A percentile compares a stretch with the other conserved stretches of the same genome.
These are phyloP conservation scores for Drosophila paulistorum DNA, from an alignment of 1,140 invertebrate species.

Conservation along the genomic window DNA sequence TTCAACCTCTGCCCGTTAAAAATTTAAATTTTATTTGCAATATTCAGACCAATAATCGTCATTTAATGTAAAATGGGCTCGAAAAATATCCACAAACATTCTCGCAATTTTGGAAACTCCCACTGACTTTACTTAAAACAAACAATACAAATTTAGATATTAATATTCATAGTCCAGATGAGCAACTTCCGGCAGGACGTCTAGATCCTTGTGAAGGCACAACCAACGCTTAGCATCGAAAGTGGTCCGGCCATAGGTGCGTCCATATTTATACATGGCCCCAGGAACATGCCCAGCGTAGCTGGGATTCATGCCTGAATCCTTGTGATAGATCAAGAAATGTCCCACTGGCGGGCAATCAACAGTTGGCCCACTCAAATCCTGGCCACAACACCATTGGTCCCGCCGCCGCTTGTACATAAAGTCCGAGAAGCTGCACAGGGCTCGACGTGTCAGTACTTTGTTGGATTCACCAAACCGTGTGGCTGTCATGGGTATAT, in stretches of 20 bases:
- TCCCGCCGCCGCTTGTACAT: slow-evolving; percentile 85
- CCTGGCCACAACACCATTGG: slow-evolving; percentile 87
- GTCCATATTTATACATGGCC: slow-evolving; percentile 86
- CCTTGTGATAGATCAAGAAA: slow-evolving; percentile 87
- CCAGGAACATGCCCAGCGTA: slow-evolving; percentile 89
- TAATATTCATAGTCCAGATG: slow-evolving; percentile 63
- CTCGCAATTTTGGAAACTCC: too few species aligned
- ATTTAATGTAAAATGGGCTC: too few species aligned
- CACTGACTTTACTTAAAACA: not conserved
- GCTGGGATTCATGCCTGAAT: slow-evolving; percentile 88
- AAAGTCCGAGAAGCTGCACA: slow-evolving; percentile 88
- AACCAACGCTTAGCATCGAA: slow-evolving; percentile 88
- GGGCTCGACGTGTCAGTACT: slow-evolving; percentile 85
- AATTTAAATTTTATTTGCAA: too few species aligned
- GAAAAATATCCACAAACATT: too few species aligned
- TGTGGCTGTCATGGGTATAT: slow-evolving; percentile 87
- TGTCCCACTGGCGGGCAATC: slow-evolving; percentile 84
- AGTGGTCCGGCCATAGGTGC: slow-evolving; percentile 88
- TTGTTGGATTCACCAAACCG: slow-evolving; percentile 86
- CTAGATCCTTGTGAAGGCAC: slow-evolving; percentile 59
- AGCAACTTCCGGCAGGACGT: slow-evolving; percentile 59
- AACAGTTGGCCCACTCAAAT: slow-evolving; percentile 43
- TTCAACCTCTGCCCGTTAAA: too few species aligned
- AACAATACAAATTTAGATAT: slow-evolving; percentile 14
- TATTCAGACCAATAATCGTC: too few species aligned